Conservation (phyloP, 2,797 vertebrate genomes). For the Sebastes hubbsi region DNA sequence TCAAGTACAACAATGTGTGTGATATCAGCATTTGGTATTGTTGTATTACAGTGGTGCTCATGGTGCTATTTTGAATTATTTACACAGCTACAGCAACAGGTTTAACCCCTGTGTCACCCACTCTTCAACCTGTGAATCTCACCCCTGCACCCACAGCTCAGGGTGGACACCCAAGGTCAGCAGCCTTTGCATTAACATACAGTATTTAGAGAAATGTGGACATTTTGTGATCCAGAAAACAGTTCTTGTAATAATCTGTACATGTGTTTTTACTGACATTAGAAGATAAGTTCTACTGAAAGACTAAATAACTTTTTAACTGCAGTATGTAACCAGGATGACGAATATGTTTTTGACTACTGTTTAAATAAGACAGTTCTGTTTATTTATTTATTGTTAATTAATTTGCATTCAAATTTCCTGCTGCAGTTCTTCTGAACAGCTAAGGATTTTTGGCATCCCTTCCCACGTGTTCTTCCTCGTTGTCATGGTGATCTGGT, state of each 20-base stretch:
- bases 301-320: too few species aligned
- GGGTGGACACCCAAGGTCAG: neutral
- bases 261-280: too few species aligned
- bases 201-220: neutral
- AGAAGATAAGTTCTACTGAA: too few species aligned
- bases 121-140: neutral
- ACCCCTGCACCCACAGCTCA: neutral
- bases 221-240: neutral
- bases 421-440: neutral
- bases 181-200: neutral
- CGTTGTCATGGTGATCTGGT: too few species aligned
- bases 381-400: neutral
- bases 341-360: neutral
- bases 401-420: neutral
- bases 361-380: neutral
- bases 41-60: too few species aligned
- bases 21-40: neutral
- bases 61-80: too few species aligned
- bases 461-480: conserved; percentile 23
- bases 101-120: neutral
- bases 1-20: too few species aligned
- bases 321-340: too few species aligned
- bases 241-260: neutral
- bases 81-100: neutral
- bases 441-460: neutral